Conservation (phyloP, 2,113 vertebrate species). For the Catharus fuscescens region DNA sequence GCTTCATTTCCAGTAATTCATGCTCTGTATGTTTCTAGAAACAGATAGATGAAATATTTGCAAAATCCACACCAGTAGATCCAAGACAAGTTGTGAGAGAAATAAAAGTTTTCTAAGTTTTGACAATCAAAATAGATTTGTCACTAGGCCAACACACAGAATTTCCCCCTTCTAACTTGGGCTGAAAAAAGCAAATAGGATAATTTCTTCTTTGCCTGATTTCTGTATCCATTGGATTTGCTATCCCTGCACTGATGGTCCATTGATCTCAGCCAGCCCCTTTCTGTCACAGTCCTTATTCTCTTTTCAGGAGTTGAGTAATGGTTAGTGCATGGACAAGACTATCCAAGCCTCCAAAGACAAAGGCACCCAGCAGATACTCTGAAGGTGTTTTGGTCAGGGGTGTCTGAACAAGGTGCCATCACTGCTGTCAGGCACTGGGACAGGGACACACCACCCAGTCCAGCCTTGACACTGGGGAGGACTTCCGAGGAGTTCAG, state of each 20-base stretch:
- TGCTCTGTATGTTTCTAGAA: neutral
- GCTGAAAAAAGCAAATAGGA: neutral
- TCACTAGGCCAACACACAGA: neutral
- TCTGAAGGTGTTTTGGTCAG: neutral
- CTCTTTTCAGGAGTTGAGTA: neutral
- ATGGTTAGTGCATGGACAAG: neutral
- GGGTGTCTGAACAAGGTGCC: neutral
- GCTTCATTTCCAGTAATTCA: constrained; percentile 29
- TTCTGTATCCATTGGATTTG: neutral
- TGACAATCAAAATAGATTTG: neutral
- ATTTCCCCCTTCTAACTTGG: neutral
- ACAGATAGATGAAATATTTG: neutral
- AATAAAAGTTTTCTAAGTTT: neutral
- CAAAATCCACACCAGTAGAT: neutral
- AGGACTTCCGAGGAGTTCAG: neutral
- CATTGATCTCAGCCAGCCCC: neutral
- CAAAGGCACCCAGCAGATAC: neutral
- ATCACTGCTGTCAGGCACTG: neutral
- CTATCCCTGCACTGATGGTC: neutral
- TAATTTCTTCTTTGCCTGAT: neutral
- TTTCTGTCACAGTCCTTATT: neutral
- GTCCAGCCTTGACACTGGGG: neutral
- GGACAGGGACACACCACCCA: neutral
- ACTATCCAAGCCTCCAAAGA: neutral
- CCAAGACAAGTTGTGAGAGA: neutral